Evolutionary conservation across 2,113 vertebrate species (phyloP), one percentile per base, ranked within the genome.

Genomic region (Clarias batrachus): DNA sequence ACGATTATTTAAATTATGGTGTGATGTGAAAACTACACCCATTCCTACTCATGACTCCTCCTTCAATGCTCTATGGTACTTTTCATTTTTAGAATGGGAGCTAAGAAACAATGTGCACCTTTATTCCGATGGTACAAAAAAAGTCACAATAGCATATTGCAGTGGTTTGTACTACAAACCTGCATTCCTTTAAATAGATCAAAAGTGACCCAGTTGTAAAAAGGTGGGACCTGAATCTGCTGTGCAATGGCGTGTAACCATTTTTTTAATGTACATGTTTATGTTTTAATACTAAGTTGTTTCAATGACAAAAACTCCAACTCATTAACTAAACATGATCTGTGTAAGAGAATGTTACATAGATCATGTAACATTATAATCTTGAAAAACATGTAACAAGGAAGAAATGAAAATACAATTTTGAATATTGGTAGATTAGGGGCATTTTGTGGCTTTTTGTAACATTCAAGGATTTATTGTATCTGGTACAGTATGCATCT

Each of bases 21-120:
- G 78, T 52, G 70, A 85, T 65, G 52, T 8, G 63, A 89, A 86
- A 60, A 80, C 85, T 81, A 81, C 86, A 16, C 87, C 89, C 56
- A 54, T 71, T 82, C 71, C 37, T n/a, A 48, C 84, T 81, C 74
- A 62, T 76, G 76, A 60, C 81, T 86, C 77, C 84, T 86, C 78
- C 82, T 71, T 66, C n/a, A 11, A 41, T 79, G 73, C 70, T 41
- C 25, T 86, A 52, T 77, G 85, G 85, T 30, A 87, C 87, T 90
- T 78, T 87, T 85, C 89, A 82, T 60, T 62, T 84, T 84, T n/a
- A 78, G 21, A 76, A 30, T 3, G 27, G n/a, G 63, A 89, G 52
- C 3, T 12, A 54, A 54, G 16, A 78, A 85, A 94, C 87, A 92
- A 90, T 89, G 86, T 41, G 68, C 80, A 91, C 76, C 88, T 89